Base-by-base conservation (phyloP, 1,140 invertebrate genomes). In the Hycleus cichorii region DNA sequence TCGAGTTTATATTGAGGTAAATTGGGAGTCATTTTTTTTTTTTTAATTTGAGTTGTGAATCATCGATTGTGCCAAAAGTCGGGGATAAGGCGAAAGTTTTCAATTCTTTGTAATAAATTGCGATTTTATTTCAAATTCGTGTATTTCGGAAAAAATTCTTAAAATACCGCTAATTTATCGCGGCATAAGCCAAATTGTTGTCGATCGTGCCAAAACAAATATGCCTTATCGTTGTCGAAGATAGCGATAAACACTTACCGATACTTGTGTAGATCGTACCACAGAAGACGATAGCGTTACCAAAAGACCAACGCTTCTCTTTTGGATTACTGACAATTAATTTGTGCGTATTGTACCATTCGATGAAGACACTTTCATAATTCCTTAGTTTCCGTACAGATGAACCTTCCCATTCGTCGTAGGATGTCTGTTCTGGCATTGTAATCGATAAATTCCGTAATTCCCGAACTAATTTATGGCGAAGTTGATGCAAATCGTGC, bases 221-320 rank as follows among this genome's bases (percentile, higher is more conserved):
- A 24, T 18, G 10, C 6, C 3, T 45, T 39, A 9, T 10, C 12
- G 38, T 54, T 32, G 9, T 11, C 8, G 5, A 47, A 24, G 18
- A 5, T 42, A 1, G 11, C 8, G 39, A 40, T 47, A 49, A 55
- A 8, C 56, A 76, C 80, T 81, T 67, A 93, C 92, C 93, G 65
- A 96, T 96, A 2, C 93, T 95, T 0, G 93, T 95, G 67, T 90
- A 93, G 63, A 95, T 87, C 6, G 93, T 95, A 42, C 90, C 87
- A 57, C 90, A 90, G 69, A 91, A 96, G 71, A 94, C 93, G 64
- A 96, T 83, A 1, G 92, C 81, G 66, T 93, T 91, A 87, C 88
- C 90, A 71, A 93, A 93, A 7, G 85, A 83, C 93, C 93, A 96
- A 0, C 80, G 77, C 60, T 79, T 78, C 9, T 49, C 53, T 8